Conservation (phyloP, 2,797 vertebrate species). For the Psittacula derbiana region DNA sequence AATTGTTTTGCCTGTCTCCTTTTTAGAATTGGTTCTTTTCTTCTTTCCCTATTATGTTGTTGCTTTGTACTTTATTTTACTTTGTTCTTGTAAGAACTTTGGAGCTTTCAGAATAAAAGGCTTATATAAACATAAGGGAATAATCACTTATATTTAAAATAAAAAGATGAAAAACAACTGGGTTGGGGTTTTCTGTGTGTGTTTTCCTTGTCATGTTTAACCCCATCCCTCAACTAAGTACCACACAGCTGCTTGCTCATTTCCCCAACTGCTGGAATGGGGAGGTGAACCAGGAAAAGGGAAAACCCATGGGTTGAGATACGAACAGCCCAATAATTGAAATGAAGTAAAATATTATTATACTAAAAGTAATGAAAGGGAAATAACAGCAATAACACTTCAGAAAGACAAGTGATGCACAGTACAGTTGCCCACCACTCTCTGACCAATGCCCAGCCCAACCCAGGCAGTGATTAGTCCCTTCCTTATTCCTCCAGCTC, state of each 20-base stretch:
- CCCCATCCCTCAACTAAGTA: background rate
- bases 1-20: conserved; percentile 9
- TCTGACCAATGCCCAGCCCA: background rate
- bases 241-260: background rate
- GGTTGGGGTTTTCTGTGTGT: background rate
- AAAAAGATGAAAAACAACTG: background rate
- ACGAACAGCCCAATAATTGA: background rate
- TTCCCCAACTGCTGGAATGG: background rate
- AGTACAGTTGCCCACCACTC: background rate
- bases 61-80: conserved; percentile 1
- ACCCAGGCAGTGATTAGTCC: background rate
- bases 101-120: background rate
- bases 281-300: background rate
- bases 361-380: background rate
- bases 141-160: background rate
- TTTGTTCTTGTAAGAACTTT: background rate
- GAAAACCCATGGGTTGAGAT: background rate
- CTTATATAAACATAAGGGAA: background rate
- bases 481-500: background rate
- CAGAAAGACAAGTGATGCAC: background rate
- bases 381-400: background rate
- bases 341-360: background rate
- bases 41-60: background rate
- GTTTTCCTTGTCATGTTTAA: background rate
- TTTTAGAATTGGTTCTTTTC: background rate